Evolutionary conservation across 2,888 invertebrate genomes (phyloP).

Genomic region (Nomada ferruginata): DNA sequence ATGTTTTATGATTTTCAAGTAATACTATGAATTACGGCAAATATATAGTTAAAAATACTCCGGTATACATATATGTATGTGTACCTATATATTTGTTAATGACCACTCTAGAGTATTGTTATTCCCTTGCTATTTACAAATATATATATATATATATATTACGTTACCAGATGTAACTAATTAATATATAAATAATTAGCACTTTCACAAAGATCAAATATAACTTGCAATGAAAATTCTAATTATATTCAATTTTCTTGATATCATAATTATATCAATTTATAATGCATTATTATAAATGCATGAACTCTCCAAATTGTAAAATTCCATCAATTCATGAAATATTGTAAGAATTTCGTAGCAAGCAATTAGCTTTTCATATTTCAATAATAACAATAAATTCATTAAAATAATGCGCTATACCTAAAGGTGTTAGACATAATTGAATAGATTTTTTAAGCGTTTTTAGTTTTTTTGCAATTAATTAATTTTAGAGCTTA

Average conservation of each 20-base stretch:
- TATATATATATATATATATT: slow-evolving; percentile 14
- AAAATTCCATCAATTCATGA: background rate
- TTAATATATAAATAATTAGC: slow-evolving; percentile 13
- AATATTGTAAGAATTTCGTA: slow-evolving; percentile 2
- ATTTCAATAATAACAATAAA: slow-evolving; percentile 6
- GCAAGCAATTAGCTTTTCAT: background rate
- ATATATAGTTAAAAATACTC: slow-evolving; percentile 32
- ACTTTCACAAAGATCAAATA: background rate
- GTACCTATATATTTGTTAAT: slow-evolving; percentile 44
- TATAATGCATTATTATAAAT: slow-evolving; percentile 26
- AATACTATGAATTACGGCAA: slow-evolving; percentile 12
- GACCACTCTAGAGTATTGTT: slow-evolving; percentile 11
- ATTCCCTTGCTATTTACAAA: slow-evolving; percentile 52
- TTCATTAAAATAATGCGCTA: slow-evolving; percentile 11
- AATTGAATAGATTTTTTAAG: slow-evolving; percentile 14
- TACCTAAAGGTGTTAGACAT: background rate
- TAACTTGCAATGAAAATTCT: background rate
- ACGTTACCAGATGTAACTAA: slow-evolving; percentile 17
- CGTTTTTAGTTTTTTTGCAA: background rate
- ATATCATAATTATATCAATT: slow-evolving; percentile 12
- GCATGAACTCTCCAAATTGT: background rate
- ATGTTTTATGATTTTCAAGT: slow-evolving; percentile 13
- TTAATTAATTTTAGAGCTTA: background rate
- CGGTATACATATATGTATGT: slow-evolving; percentile 53
- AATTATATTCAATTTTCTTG: background rate